Base-by-base conservation (phyloP, 2,888 invertebrate genomes). In the Parnassius smintheus region DNA sequence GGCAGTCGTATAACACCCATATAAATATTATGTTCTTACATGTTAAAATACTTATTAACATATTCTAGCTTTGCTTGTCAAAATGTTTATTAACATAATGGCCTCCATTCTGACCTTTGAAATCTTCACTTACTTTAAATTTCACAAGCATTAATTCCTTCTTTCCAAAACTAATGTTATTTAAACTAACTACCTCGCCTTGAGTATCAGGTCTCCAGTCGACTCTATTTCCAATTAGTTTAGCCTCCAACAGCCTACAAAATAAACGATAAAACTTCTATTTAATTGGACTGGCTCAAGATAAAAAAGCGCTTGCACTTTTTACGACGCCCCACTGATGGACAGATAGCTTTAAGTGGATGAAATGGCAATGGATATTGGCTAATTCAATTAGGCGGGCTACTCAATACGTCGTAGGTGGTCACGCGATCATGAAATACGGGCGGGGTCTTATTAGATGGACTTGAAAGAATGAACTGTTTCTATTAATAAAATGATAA, bases 311-410 rank as follows among this genome's bases (percentile, higher is more conserved):
- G 65, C 65, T 62, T 74, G 74, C 70, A 71, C 66, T 75, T 65
- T 67, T 72, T 70, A 71, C 69, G 71, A 69, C 66, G 54, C 52
- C 59, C 44, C 62, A 59, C 56, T 57, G 68, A 70, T 70, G 67
- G 72, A 72, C 69, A 75, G 81, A 79, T 81, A 78, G 72, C 69
- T 70, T 74, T 82, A 83, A 86, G 79, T 86, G 83, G 78, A 84
- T 83, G 80, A 72, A 79, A 81, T 76, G 72, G 76, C 69, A 75
- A 79, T 77, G 71, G 74, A 75, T 82, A 83, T 81, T 78, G 80
- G 75, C 76, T 88, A 87, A 88, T 88, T 84, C 81, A 88, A 89
- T 90, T 88, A 89, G 66, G 66, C 59, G 44, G 61, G 61, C 66
- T 70, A 74, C 71, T 64, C 66, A 64, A 65, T 61, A 65, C 70